A percentile compares a stretch with the other conserved stretches of the same genome.
phyloP scores from a whole-genome alignment of 2,797 vertebrate species.

The Trichosurus vulpecula region DNA sequence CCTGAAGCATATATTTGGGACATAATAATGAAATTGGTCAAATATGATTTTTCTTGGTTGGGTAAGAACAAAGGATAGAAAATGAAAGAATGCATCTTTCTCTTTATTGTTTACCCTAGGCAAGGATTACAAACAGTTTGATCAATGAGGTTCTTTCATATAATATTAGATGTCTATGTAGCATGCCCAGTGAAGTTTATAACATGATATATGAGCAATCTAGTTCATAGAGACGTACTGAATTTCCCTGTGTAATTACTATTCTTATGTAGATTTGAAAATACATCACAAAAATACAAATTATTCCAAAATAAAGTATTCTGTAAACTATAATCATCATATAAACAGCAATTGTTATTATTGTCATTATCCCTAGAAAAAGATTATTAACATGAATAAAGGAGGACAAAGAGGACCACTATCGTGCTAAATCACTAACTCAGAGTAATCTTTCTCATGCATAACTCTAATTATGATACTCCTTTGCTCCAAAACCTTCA shows the following conservation, averaged over 20 bases:
- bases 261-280: not conserved
- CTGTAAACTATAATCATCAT: not conserved
- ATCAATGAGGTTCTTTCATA: not conserved
- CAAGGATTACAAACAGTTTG: not conserved
- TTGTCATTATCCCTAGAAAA: not conserved
- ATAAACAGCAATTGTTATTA: not conserved
- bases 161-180: not conserved
- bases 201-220: not conserved
- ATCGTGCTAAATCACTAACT: not conserved
- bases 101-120: not conserved
- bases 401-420: not conserved
- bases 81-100: not conserved
- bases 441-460: not conserved
- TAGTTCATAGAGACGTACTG: not conserved
- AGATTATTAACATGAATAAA: not conserved
- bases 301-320: not conserved
- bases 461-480: not conserved
- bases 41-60: not conserved
- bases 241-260: not conserved
- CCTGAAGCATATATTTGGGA: not conserved
- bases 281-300: not conserved
- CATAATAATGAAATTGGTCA: not conserved
- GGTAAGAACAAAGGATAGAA: not conserved
- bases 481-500: not conserved
- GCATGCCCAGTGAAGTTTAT: not conserved